Base-by-base conservation (phyloP, 2,113 vertebrate genomes). In the Uria lomvia region DNA sequence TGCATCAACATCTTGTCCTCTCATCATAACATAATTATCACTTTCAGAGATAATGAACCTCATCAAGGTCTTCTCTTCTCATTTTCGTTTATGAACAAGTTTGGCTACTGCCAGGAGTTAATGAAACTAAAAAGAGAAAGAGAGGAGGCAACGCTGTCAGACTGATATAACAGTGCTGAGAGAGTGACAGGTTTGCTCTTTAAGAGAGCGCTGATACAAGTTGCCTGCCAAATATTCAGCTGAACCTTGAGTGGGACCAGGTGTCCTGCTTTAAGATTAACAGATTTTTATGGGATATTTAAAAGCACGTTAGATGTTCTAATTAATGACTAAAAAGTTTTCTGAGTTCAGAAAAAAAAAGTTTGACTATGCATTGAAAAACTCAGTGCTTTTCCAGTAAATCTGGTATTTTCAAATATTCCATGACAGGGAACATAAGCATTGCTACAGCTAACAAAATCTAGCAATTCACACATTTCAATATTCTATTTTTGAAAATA, bases 1-100 rank as follows among this genome's bases (percentile, higher is more conserved):
- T 94, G 77, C 86, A 92, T 96, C 93, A 82, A 91, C 80, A 94
- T 94, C 91, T 94, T 96, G 77, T 95, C 52, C 84, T 95, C 56
- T 91, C 91, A 85, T 96, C 84, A 92, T 82, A 95, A 72, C 49
- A 40, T 91, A 97, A 96, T 97, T 96, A 95, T 85, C 80, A 68
- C 49, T 92, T 95, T 87, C 89, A 67, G 52, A 90, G 84, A 92
- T 97, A 96, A 97, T 96, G 94, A 92, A 95, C 89, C 84, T 97
- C 91, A 87, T 95, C 89, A 92, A 94, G 86, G 93, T 85, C 83
- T 96, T 86, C 71, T 89, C 16, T 90, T 93, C 73, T 84, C 63
- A 92, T 95, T 95, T 97, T 95, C 87, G 9, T 91, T 96, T 92
- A 78, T 68, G 91, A 89, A n/a, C 62, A 87, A 92, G 55, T 78